Evolutionary conservation across 2,113 vertebrate species (phyloP).

Genomic region (Danio rerio): GRCz12tu NC_133177.1:34399001-34399500

Average conservation of each 20-base stretch:
- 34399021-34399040: slow-evolving; percentile 37
- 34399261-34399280: slow-evolving; percentile 33
- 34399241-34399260: slow-evolving; percentile 22
- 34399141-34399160: slow-evolving; percentile 57
- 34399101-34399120: slow-evolving; percentile 45
- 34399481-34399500: slow-evolving; percentile 9
- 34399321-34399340: slow-evolving; percentile 38
- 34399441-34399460: slow-evolving; percentile 52
- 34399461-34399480: background rate
- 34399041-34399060: slow-evolving; percentile 39
- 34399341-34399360: slow-evolving; percentile 50
- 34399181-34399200: slow-evolving; percentile 39
- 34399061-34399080: slow-evolving; percentile 60
- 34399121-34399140: slow-evolving; percentile 45
- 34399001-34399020: slow-evolving; percentile 33
- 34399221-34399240: slow-evolving; percentile 40
- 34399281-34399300: slow-evolving; percentile 40
- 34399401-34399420: slow-evolving; percentile 44
- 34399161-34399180: slow-evolving; percentile 44
- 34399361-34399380: slow-evolving; percentile 47
- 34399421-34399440: slow-evolving; percentile 54
- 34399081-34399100: slow-evolving; percentile 58
- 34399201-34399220: slow-evolving; percentile 45
- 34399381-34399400: slow-evolving; percentile 50
- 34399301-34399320: slow-evolving; percentile 17